Conservation (phyloP, 1,140 invertebrate species). For the Hyles vespertilio region DNA sequence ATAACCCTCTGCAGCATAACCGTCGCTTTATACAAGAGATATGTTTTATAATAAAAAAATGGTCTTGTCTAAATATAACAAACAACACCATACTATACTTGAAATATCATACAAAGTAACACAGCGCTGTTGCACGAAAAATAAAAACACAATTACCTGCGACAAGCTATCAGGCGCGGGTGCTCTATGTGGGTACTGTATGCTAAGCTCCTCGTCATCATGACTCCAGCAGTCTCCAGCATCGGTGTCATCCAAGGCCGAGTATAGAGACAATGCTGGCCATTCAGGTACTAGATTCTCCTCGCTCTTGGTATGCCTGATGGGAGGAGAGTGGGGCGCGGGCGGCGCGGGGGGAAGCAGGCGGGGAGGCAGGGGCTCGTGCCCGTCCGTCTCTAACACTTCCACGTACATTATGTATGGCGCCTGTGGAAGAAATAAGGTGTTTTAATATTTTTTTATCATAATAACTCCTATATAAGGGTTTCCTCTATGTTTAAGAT, state of each 20-base stretch:
- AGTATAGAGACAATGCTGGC: conserved; percentile 61
- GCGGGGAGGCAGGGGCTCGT: conserved; percentile 71
- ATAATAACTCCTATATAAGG: too few species aligned
- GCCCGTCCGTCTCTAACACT: conserved; percentile 93
- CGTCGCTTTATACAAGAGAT: too few species aligned
- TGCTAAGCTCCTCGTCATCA: conserved; percentile 93
- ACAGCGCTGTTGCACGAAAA: too few species aligned
- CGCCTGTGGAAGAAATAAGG: conserved; percentile 78
- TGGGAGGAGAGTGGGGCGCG: conserved; percentile 63
- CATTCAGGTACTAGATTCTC: conserved; percentile 85
- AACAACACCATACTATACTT: too few species aligned
- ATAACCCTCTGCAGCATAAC: too few species aligned
- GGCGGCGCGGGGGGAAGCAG: conserved; percentile 66
- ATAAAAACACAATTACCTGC: conserved; percentile 34
- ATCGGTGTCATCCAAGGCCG: conserved; percentile 56
- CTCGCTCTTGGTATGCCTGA: conserved; percentile 92
- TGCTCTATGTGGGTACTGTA: conserved; percentile 49
- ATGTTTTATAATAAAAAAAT: too few species aligned
- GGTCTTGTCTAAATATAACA: too few species aligned
- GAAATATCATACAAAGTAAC: too few species aligned
- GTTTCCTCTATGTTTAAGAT: too few species aligned
- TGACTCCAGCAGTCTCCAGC: conserved; percentile 87
- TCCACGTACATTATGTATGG: conserved; percentile 99
- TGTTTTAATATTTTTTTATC: too few species aligned
- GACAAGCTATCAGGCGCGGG: conserved; percentile 59